Base-by-base conservation (phyloP, 2,797 vertebrate genomes). In the Xyrichtys novacula region DNA sequence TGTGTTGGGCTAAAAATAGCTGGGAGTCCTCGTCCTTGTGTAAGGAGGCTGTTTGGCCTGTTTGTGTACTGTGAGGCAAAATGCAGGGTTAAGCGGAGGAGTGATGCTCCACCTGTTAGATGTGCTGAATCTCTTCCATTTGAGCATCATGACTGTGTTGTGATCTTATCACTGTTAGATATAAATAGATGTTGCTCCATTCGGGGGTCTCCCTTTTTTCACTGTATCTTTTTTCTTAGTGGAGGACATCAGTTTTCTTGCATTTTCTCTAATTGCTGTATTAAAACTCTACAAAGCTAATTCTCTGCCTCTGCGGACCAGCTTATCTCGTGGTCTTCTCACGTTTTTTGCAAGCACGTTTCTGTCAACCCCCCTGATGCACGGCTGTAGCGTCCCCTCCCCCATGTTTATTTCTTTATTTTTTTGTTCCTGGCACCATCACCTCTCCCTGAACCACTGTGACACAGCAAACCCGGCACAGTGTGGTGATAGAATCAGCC, bases 1-100 rank as follows among this genome's bases (percentile, higher is more conserved):
- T 53, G 69, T 86, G 80, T 81, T 57, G 47, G 28, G 46, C 73
- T 91, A 91, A 90, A 91, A 89, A 90, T 92, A 92, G 70, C 80
- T 54, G 0, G 17, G 52, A 49, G 44, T 66, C 49, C 47, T 29
- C 26, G 11, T 71, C 75, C 69, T 59, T 5, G 60, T 39, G 63
- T 70, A 52, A 55, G 63, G 71, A 69, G 74, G 75, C 71, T 31
- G 48, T 61, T 60, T 31, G 79, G 29, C 59, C 61, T 85, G 59
- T 85, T 84, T 84, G 58, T 65, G 77, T 72, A 68, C 50, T 63
- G 52, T 70, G 34, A 66, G 73, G 64, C 20, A 76, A 65, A 20
- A 16, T 68, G 66, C 74, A 64, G 78, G 34, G 38, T 26, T 58
- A 40, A 50, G 26, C 55, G 54, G 8, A 39, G 53, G 26, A 39